Evolutionary conservation across 1,140 invertebrate genomes (phyloP).

Genomic region (Coptotermes formosanus): DNA sequence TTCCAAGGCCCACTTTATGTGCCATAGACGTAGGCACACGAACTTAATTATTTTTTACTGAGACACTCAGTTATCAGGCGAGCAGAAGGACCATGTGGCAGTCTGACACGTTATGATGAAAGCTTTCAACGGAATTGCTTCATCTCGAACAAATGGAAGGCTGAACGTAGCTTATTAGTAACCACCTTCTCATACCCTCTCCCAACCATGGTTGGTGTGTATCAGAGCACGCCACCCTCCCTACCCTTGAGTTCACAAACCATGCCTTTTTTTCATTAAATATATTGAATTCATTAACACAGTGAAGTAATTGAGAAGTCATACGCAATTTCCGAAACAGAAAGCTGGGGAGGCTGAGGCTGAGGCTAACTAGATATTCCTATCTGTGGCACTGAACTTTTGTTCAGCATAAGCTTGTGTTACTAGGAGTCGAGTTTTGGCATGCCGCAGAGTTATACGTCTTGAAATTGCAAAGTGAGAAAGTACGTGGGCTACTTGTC

Average conservation of each 20-base stretch:
- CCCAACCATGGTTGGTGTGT: not conserved
- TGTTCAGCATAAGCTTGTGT: no score
- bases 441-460: no score
- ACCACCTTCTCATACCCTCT: not conserved
- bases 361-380: no score
- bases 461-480: no score
- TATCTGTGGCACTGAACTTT: no score
- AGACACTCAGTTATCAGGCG: not conserved
- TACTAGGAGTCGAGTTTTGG: no score
- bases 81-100: not conserved
- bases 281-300: not conserved
- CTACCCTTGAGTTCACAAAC: not conserved
- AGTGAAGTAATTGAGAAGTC: no score
- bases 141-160: not conserved
- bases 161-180: conserved; percentile 10
- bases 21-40: not conserved
- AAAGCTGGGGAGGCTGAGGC: no score
- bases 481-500: no score
- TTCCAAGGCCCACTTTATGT: not conserved
- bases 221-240: not conserved
- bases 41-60: not conserved
- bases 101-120: not conserved
- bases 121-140: not conserved
- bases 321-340: no score
- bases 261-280: not conserved